phyloP scores from a whole-genome alignment of 2,113 vertebrate genomes.

The Tenrec ecaudatus region DNA sequence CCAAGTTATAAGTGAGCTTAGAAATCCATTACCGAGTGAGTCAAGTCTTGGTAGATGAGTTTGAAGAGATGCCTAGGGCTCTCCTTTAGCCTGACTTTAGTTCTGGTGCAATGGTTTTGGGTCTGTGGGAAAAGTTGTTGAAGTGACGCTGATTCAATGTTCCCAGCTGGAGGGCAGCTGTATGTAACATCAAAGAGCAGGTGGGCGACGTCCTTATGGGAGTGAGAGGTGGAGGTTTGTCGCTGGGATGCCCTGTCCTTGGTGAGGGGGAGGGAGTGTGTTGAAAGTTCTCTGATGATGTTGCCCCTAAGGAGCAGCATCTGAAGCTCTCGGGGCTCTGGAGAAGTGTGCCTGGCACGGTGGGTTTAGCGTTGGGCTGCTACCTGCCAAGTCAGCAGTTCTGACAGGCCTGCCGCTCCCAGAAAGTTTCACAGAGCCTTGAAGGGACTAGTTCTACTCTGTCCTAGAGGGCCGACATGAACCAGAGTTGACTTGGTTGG shows the following conservation, averaged over 20 bases:
- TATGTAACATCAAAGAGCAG: no score
- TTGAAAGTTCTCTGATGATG: not conserved
- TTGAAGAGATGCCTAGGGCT: not conserved
- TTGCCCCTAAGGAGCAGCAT: not conserved
- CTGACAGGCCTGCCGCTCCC: no score
- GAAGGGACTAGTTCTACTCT: no score
- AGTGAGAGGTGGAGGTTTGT: no score
- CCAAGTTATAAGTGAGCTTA: not conserved
- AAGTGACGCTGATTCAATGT: not conserved
- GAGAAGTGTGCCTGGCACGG: no score
- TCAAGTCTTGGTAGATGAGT: not conserved
- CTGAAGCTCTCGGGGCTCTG: not conserved
- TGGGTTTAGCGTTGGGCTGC: no score
- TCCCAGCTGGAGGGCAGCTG: no score
- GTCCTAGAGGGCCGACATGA: no score
- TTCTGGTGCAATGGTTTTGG: not conserved
- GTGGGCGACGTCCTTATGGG: no score
- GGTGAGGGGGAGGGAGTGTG: rapidly evolving
- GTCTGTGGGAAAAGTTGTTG: not conserved
- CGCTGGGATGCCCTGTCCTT: not conserved
- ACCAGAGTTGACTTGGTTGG: no score
- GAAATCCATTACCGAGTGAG: not conserved
- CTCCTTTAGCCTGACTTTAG: not conserved
- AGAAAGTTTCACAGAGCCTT: no score
- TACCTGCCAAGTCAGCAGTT: no score